These are phyloP conservation scores for Halcyon chelicuti DNA, from an alignment of 2,797 vertebrate species.

Conservation along the genomic window DNA sequence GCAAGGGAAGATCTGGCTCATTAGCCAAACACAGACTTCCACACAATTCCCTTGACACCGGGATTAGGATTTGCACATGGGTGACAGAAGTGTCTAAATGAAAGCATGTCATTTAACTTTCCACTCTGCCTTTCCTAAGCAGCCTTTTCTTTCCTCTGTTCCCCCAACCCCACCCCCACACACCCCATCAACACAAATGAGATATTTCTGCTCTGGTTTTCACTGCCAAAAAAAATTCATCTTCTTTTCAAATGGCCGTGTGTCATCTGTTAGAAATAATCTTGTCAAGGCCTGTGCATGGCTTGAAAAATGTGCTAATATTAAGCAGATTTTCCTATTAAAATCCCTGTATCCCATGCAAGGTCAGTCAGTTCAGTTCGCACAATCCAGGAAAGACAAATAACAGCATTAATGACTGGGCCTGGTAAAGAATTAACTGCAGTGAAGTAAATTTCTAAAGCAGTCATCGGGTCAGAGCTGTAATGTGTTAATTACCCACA, in stretches of 20 bases:
- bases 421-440: slow-evolving; percentile 31
- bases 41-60: background rate
- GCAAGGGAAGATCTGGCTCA: background rate
- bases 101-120: background rate
- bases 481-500: slow-evolving; percentile 29
- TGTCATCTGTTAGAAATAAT: slow-evolving; percentile 64
- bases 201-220: background rate
- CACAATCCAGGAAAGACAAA: slow-evolving; percentile 20
- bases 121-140: background rate
- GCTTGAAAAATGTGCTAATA: slow-evolving; percentile 64
- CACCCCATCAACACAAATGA: background rate
- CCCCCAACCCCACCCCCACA: too few species aligned
- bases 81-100: background rate
- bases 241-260: background rate
- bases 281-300: slow-evolving; percentile 4
- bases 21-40: background rate
- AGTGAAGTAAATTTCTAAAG: background rate
- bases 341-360: background rate
- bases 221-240: background rate
- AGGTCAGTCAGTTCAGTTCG: slow-evolving; percentile 30
- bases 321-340: slow-evolving; percentile 52
- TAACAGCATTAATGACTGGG: background rate
- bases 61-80: background rate
- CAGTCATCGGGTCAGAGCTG: background rate
- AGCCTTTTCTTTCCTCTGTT: background rate